Evolutionary conservation across 1,140 invertebrate species (phyloP), one percentile per base, ranked within the genome.

Genomic region (Tigriopus japonicus): DNA sequence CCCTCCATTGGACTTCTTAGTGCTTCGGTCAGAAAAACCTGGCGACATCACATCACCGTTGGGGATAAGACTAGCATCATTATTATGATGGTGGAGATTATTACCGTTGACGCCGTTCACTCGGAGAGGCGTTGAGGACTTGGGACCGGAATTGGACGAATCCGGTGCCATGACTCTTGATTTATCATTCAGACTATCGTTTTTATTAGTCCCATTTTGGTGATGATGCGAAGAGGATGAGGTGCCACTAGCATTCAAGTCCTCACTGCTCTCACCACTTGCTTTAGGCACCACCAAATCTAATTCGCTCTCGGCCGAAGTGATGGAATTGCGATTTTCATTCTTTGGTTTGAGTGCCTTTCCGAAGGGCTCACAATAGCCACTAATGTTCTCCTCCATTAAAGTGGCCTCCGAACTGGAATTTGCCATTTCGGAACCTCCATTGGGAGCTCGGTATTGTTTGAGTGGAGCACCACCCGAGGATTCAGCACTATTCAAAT

Each of bases 1-100:
- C 19, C 68, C 68, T 15, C 68, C 66, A 63, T 70, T 69, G 51
- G 28, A 35, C 28, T 35, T 35, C 28, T 64, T 65, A 1, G 52
- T 63, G 13, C 23, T 42, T 52, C 49, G 52, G n/a, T 24, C 62
- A 42, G 55, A 60, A 60, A 1, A 60, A 63, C 43, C 10, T 55
- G 56, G 13, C 45, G 21, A 1, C 60, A 54, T n/a, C 56, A 58
- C 1, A 28, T 63, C 17, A 63, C 15, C 15, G 55, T 64, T 15
- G 42, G 58, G 58, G 45, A 21, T 21, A 49, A 21, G 45, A 49
- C n/a, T 15, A 21, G 45, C 45, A 49, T 49, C 45, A 49, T 49
- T 21, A 5, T 12, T 56, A 43, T 15, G 42, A 43, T 24, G 42
- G 19, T 52, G 40, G 40, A 14, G 56, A 42, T 15, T 15, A 28